Percentiles rank a stretch among this genome's conserved stretches.
Evolutionary conservation across 2,888 invertebrate species (phyloP).

Genomic region (Nemotelus nigrinus): DNA sequence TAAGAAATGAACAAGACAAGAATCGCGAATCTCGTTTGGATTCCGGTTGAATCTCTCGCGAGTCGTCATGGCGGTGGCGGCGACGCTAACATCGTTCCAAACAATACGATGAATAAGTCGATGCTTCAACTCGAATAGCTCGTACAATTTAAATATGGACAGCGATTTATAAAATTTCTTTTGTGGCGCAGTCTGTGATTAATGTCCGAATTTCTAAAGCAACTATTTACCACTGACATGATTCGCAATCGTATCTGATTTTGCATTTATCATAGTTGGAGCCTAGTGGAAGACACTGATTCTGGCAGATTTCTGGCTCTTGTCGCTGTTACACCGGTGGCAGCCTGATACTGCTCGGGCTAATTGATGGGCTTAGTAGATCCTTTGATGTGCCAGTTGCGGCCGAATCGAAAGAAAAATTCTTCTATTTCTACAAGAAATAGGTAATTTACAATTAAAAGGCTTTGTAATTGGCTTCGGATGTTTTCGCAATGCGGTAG

Average conservation of each 20-base stretch:
- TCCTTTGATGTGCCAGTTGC: too few species aligned
- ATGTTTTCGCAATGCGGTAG: neutral
- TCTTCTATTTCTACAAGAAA: neutral
- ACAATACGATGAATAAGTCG: conserved; percentile 42
- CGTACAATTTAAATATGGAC: conserved; percentile 47
- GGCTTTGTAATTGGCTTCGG: conserved; percentile 8
- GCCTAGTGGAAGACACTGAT: conserved; percentile 12
- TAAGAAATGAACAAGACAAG: conserved; percentile 40
- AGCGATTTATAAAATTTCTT: conserved; percentile 47
- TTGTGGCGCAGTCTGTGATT: conserved; percentile 43
- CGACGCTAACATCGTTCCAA: neutral
- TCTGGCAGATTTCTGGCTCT: neutral
- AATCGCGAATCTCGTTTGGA: conserved; percentile 30
- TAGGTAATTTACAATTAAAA: conserved; percentile 13
- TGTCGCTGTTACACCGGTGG: conserved; percentile 19
- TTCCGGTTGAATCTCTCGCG: conserved; percentile 10
- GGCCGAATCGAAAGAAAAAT: too few species aligned
- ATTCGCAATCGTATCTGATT: conserved; percentile 45
- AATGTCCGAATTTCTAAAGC: conserved; percentile 47
- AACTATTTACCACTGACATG: conserved; percentile 44
- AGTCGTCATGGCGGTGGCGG: conserved; percentile 4
- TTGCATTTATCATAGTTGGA: conserved; percentile 41
- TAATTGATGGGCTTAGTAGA: conserved; percentile 14
- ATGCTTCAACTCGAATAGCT: conserved; percentile 43
- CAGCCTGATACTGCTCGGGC: neutral